Percentiles rank a stretch among this genome's conserved stretches.
Evolutionary conservation across 2,113 vertebrate genomes (phyloP).

Genomic region (Ceyx margarethae): DNA sequence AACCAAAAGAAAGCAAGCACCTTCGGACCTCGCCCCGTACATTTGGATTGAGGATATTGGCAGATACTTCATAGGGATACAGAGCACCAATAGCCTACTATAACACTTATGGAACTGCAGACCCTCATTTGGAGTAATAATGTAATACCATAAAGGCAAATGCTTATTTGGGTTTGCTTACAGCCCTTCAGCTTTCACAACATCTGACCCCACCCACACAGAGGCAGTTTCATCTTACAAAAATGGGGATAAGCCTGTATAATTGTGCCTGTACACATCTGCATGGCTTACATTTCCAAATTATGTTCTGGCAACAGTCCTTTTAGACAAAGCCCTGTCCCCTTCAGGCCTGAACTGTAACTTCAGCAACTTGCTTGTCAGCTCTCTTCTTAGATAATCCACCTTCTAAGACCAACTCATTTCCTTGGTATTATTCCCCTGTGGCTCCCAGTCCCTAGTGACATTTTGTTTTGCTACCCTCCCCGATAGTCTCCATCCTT

Average conservation of each 20-base stretch:
- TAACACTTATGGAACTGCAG: slow-evolving; percentile 4
- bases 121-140: slow-evolving; percentile 1
- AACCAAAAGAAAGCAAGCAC: not conserved
- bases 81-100: not conserved
- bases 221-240: slow-evolving; percentile 17
- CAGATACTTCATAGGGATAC: not conserved
- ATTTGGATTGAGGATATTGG: not conserved
- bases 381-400: not conserved
- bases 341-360: not conserved
- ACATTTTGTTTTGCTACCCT: not conserved
- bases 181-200: slow-evolving; percentile 30
- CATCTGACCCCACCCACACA: not conserved
- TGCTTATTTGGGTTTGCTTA: slow-evolving; percentile 10
- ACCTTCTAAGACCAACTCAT: not conserved
- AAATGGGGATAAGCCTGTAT: not conserved
- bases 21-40: not conserved
- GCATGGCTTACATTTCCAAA: not conserved
- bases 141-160: not conserved
- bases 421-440: not conserved
- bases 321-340: not conserved
- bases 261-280: not conserved
- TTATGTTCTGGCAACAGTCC: not conserved
- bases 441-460: not conserved
- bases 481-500: not conserved
- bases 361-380: not conserved